A percentile compares a stretch with the other conserved stretches of the same genome.
Conservation (phyloP, 2,797 vertebrate species). For the Hydrophis major region DNA sequence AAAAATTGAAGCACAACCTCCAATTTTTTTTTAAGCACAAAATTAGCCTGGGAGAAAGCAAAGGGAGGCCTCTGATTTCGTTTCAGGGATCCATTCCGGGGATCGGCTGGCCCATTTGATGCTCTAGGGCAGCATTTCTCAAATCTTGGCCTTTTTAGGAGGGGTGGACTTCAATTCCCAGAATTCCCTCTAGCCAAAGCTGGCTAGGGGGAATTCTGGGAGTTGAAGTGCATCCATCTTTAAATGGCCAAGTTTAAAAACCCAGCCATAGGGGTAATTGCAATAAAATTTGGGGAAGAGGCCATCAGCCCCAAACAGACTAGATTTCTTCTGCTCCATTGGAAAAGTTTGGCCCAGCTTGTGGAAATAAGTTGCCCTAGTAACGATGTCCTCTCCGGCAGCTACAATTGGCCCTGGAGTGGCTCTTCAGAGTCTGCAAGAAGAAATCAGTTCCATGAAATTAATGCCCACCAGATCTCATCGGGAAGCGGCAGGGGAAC, state of each 20-base stretch:
- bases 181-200: not conserved
- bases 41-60: not conserved
- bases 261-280: not conserved
- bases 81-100: not conserved
- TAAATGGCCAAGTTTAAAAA: not conserved
- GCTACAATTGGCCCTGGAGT: too few species aligned
- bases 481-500: not conserved
- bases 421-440: not conserved
- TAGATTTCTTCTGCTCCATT: too few species aligned
- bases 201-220: not conserved
- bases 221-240: not conserved
- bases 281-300: not conserved
- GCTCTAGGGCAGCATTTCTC: not conserved
- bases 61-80: accelerated
- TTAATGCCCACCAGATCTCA: not conserved
- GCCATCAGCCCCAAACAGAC: not conserved
- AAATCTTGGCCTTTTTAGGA: not conserved
- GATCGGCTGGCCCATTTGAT: not conserved
- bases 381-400: too few species aligned
- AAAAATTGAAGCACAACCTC: constrained; percentile 65
- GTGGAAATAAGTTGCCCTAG: not conserved
- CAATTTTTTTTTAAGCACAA: constrained; percentile 65
- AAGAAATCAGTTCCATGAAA: not conserved
- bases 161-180: not conserved
- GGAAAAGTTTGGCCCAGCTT: not conserved